Base-by-base conservation (phyloP, 2,113 vertebrate species). In the Morone chrysops region DNA sequence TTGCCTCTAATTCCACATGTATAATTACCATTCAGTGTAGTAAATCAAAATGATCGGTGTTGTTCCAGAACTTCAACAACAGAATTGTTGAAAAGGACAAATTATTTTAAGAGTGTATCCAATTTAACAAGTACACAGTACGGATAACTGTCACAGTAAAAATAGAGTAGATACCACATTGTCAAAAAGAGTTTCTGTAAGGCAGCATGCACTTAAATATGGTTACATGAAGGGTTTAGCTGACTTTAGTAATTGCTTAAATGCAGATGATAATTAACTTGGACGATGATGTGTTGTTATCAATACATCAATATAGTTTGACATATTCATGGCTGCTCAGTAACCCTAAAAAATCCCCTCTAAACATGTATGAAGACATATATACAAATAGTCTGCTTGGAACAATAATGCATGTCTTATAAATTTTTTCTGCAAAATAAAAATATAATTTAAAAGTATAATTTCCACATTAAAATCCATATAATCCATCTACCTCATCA, bases 161-260 rank as follows among this genome's bases (percentile, higher is more conserved):
- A 80, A 51, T 18, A 87, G 57, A 62, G 11, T 43, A 62, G 77
- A 79, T 68, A 80, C 16, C 5, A 81, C 67, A 10, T 17, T 4
- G 43, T 75, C 31, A 57, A 70, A 70, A 86, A 78, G 62, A 3
- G 51, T 71, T 75, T 59, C 41, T 68, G 48, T 45, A 0, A 70
- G 72, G 76, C 61, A 68, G 81, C 89, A 89, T 91, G 89, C 85
- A 85, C 22, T 76, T 11, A 47, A 60, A 75, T 40, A 41, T 45
- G 62, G 53, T 73, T 69, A 77, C 45, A 81, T 70, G 47, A 70
- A 45, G 57, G 62, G 31, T 77, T 78, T 50, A 62, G n/a, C 22
- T 60, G 4, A 68, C 16, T 62, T 45, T 53, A 62, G 62, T 17
- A 61, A 5, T 54, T 67, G 51, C 9, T 70, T 57, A 9, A 73